A percentile compares a stretch with the other conserved stretches of the same genome.
phyloP scores from a whole-genome alignment of 2,113 vertebrate species.

The Myrmophylax atrothorax region DNA sequence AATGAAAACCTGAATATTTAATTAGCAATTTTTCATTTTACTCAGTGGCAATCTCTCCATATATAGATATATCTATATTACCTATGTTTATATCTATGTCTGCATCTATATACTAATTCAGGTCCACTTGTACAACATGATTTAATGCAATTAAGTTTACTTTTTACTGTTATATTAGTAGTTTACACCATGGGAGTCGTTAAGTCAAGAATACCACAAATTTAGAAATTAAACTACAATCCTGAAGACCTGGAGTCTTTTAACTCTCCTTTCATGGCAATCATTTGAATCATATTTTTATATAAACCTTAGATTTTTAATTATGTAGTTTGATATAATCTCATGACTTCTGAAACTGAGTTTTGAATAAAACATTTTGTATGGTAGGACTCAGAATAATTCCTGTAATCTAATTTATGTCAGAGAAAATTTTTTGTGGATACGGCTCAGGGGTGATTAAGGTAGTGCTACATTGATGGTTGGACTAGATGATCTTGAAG shows the following conservation, averaged over 20 bases:
- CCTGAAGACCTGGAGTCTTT: neutral
- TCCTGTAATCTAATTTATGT: neutral
- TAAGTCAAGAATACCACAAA: neutral
- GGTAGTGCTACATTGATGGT: neutral
- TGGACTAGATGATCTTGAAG: neutral
- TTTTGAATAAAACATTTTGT: neutral
- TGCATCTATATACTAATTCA: neutral
- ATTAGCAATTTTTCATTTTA: conserved; percentile 17
- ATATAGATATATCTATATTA: too few relatives aligned
- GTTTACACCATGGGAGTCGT: neutral
- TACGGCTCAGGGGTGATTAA: neutral
- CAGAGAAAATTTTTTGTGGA: neutral
- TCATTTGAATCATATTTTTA: neutral
- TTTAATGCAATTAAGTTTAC: neutral
- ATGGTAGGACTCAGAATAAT: neutral
- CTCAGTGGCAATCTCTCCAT: neutral
- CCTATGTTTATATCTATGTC: too few relatives aligned
- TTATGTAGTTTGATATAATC: neutral
- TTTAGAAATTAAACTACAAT: neutral
- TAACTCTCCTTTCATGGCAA: neutral
- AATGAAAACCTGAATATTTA: neutral
- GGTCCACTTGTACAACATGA: neutral
- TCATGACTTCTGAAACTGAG: neutral
- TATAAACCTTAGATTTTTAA: neutral
- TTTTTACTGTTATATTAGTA: neutral